Evolutionary conservation across 1,140 invertebrate species (phyloP), one percentile per base, ranked within the genome.

Genomic region (Papilio polytes): DNA sequence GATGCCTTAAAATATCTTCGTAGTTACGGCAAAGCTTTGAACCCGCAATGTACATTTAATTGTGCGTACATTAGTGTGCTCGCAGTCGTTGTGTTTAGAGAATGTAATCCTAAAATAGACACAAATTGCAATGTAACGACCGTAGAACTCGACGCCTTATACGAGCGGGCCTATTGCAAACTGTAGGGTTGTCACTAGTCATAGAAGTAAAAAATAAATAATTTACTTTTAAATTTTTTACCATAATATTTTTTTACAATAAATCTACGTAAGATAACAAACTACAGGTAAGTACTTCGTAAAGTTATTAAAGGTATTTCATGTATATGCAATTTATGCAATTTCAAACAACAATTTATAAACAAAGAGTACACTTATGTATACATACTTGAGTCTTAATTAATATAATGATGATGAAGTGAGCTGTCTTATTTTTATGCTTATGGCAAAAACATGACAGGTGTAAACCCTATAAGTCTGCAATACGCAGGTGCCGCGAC

Each of bases 81-180:
- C 26, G 63, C 63, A 70, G 26, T 70, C 26, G 31, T 70, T 70
- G 63, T 36, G 63, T 70, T 77, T 59, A 78, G 76, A 36, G 53
- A 22, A n/a, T 56, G 31, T 78, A 56, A 53, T 46, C 76, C 76
- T 59, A 78, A 63, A 78, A 78, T 78, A 78, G 76, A 63, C 76
- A 78, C 53, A 63, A 78, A 78, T 78, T 78, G 76, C 76, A 78
- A 78, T 44, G 76, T 59, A 59, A 78, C 76, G 53, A 59, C 51
- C 76, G 53, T 59, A 78, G 10, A 12, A 59, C 48, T 59, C 51
- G 6, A 59, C 76, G 22, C 53, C 51, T 59, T 59, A 78, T 41
- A 78, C 51, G 53, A 59, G 53, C 51, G 26, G 36, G 48, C 15
- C 51, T 53, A 59, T 41, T 59, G 76, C 48, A 56, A 59, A 6